phyloP scores from a whole-genome alignment of 2,888 invertebrate species.

The Rhopalosiphum nymphaeae region DNA sequence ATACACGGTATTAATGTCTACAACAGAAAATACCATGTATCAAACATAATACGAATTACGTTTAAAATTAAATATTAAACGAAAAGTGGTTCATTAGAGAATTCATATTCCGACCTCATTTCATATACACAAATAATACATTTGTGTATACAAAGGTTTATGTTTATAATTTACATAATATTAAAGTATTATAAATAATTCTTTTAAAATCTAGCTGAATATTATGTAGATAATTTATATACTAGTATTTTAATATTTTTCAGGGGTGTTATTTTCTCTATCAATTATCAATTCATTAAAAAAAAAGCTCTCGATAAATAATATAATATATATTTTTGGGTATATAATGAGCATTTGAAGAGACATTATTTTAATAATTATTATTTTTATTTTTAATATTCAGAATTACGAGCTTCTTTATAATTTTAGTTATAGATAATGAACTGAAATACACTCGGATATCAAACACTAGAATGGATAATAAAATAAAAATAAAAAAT shows the following conservation, averaged over 20 bases:
- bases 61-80: constrained; percentile 43
- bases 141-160: constrained; percentile 16
- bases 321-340: neutral
- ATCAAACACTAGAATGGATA: neutral
- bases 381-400: neutral
- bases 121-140: constrained; percentile 13
- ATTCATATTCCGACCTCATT: constrained; percentile 22
- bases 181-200: constrained; percentile 33
- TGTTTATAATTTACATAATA: constrained; percentile 27
- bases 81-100: constrained; percentile 41
- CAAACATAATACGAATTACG: constrained; percentile 25
- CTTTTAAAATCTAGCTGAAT: constrained; percentile 15
- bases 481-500: neutral
- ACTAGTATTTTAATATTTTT: neutral
- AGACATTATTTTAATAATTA: neutral
- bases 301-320: neutral
- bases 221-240: neutral
- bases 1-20: constrained; percentile 7
- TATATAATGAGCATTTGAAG: neutral
- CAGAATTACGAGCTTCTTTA: neutral
- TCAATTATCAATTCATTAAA: neutral
- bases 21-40: constrained; percentile 17
- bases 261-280: neutral
- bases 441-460: neutral
- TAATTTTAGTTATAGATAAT: neutral